phyloP scores from a whole-genome alignment of 2,113 vertebrate genomes.

The Nanorana parkeri region DNA sequence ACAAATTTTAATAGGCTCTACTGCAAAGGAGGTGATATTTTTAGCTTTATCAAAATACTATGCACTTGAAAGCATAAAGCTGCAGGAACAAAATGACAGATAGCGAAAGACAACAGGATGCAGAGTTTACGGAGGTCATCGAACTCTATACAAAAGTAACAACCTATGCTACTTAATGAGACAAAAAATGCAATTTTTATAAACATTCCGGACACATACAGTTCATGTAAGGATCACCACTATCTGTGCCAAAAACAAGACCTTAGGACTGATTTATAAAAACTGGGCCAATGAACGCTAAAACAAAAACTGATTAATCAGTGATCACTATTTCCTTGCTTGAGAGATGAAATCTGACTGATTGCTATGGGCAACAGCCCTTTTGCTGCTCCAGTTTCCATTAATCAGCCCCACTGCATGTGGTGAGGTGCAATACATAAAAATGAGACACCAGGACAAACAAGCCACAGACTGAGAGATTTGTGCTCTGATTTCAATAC shows the following conservation, averaged over 20 bases:
- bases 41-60: background rate
- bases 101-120: conserved; percentile 42
- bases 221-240: too few relatives aligned
- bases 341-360: too few relatives aligned
- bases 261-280: too few relatives aligned
- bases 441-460: conserved; percentile 23
- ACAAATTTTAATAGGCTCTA: background rate
- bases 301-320: too few relatives aligned
- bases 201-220: too few relatives aligned
- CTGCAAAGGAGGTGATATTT: background rate
- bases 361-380: too few relatives aligned
- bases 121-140: background rate
- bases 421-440: conserved; percentile 3
- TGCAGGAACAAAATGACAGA: background rate
- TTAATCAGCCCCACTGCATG: too few relatives aligned
- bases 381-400: too few relatives aligned
- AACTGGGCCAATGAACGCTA: too few relatives aligned
- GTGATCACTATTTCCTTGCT: too few relatives aligned
- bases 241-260: too few relatives aligned
- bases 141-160: too few relatives aligned
- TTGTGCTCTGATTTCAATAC: background rate
- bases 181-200: background rate
- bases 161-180: background rate
- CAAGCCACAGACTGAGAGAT: conserved; percentile 12
- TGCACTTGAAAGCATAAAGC: background rate